A percentile compares a stretch with the other conserved stretches of the same genome.
These are phyloP conservation scores for Oreocharis arfaki DNA, from an alignment of 2,113 vertebrate genomes.

Conservation along the genomic window DNA sequence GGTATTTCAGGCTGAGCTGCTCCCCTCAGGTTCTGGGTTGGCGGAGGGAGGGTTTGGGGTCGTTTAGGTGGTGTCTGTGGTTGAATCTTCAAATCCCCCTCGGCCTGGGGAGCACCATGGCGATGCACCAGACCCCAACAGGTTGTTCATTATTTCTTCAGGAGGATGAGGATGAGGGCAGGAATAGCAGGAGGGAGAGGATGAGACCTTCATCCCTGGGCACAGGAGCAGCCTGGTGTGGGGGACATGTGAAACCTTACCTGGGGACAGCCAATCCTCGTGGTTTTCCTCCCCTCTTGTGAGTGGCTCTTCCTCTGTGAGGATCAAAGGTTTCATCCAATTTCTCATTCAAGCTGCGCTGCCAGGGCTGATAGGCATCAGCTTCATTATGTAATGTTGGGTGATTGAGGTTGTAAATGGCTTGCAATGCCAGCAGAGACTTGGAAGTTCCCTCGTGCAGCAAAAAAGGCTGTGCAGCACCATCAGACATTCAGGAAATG, in stretches of 20 bases:
- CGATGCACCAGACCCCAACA: background rate
- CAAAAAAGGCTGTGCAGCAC: background rate
- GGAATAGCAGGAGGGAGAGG: background rate
- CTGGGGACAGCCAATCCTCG: background rate
- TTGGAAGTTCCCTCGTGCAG: background rate
- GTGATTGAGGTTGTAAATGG: background rate
- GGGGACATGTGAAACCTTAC: background rate
- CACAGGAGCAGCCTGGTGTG: background rate
- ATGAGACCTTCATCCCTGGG: background rate
- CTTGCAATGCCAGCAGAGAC: background rate
- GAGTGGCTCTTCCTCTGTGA: background rate
- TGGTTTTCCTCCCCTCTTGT: background rate
- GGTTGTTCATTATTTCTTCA: background rate
- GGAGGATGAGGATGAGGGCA: background rate
- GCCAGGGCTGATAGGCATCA: background rate
- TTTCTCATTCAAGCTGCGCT: background rate
- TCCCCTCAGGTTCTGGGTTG: background rate
- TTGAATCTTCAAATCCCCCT: background rate
- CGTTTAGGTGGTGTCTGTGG: background rate
- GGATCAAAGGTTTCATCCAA: background rate
- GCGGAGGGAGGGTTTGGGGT: background rate
- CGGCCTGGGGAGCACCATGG: background rate
- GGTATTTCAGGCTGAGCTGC: background rate
- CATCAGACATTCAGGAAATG: background rate
- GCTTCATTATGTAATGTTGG: background rate